A percentile compares a stretch with the other conserved stretches of the same genome.
Conservation (phyloP, 2,113 vertebrate genomes). For the Apus apus region DNA sequence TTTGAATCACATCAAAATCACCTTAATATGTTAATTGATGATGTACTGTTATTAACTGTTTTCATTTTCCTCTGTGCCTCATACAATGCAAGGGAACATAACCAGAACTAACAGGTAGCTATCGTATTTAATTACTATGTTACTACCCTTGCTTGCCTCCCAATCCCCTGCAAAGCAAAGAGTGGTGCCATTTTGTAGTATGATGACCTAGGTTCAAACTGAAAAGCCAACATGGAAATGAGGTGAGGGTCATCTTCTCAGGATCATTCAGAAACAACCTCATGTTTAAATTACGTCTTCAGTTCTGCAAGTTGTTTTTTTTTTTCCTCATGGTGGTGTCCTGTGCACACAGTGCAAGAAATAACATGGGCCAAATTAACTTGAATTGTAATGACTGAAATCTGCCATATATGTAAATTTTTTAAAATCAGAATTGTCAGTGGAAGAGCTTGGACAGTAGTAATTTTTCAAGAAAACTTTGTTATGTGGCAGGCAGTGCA, state of each 20-base stretch:
- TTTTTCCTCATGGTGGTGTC: not conserved
- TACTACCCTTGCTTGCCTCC: rapidly evolving
- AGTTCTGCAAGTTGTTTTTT: not conserved
- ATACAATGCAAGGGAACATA: not conserved
- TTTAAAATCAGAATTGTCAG: not conserved
- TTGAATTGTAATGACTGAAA: not conserved
- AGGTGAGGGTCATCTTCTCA: not conserved
- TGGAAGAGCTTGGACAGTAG: not conserved
- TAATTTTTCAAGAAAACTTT: not conserved
- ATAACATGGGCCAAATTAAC: not conserved
- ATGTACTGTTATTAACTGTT: not conserved
- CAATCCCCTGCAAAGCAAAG: not conserved
- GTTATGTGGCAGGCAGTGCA: not conserved
- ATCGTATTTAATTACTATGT: not conserved
- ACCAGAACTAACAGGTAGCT: not conserved
- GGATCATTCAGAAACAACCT: not conserved
- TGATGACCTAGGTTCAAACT: not conserved
- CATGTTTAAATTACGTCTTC: not conserved
- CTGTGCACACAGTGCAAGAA: not conserved
- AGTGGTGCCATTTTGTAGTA: not conserved
- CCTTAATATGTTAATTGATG: not conserved
- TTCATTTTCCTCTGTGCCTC: not conserved
- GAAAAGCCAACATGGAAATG: not conserved
- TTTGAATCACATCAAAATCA: not conserved
- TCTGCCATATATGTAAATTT: not conserved